Evolutionary conservation across 2,113 vertebrate genomes (phyloP), one percentile per base, ranked within the genome.

Genomic region (Aspidoscelis tigris): DNA sequence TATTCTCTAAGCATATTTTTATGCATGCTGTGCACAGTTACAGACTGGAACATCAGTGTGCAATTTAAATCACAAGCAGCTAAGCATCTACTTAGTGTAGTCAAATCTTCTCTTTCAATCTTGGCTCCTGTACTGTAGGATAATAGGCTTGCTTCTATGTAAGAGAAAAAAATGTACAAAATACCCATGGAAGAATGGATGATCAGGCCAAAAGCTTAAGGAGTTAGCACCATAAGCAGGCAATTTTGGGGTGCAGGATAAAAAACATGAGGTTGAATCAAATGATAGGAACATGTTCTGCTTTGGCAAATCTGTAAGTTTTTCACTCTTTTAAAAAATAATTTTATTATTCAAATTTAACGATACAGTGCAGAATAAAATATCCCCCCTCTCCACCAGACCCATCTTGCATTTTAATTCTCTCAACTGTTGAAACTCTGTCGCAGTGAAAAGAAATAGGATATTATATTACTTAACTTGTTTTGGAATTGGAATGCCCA

Each of bases 61-160:
- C 88, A 89, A 82, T 89, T 88, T 72, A 44, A 47, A 47, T 24
- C 73, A 75, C 72, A 22, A 47, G 70, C 70, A 43, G 18, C 41
- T 22, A 22, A 33, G 47, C 47, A 81, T 66, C 74, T 61, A 90
- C 79, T 87, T 91, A 89, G 85, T 90, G 88, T 82, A 84, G 81
- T 83, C 83, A 71, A 71, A 20, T 39, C 41, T 20, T 41, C 33
- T 41, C 33, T 72, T 18, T 47, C 73, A 53, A 6, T n/a, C 5
- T 66, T 47, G 47, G 44, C 73, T 61, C 76, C 18, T 61, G 39
- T 39, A 41, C 18, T 61, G 33, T 61, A 41, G 53, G 39, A 58
- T 41, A 77, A 77, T 61, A 21, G 80, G 33, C 90, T 94, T 93
- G 93, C 73, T 86, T 86, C 71, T 76, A 85, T 86, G 71, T 87